phyloP scores from a whole-genome alignment of 2,797 vertebrate species.

The Sebastes hubbsi region DNA sequence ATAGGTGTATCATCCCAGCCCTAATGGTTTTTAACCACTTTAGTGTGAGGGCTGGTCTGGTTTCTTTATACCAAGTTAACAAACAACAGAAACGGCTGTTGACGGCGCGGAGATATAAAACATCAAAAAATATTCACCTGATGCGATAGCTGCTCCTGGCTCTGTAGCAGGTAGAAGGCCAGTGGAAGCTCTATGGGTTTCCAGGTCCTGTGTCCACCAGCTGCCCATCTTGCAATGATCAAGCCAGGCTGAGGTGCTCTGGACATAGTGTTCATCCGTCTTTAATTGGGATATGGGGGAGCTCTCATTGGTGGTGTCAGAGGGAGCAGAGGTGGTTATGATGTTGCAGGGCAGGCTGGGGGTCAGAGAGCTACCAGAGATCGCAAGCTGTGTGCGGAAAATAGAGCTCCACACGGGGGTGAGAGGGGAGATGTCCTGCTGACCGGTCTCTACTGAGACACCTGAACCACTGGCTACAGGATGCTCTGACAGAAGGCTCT shows the following conservation, averaged over 20 bases:
- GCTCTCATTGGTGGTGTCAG: not conserved
- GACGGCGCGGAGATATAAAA: fast-evolving
- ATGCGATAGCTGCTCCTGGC: conserved; percentile 8
- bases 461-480: not conserved
- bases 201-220: conserved; percentile 51
- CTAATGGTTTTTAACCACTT: too few relatives aligned
- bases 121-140: too few relatives aligned
- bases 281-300: not conserved
- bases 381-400: conserved; percentile 4
- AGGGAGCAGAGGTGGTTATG: conserved; percentile 15
- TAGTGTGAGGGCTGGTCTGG: too few relatives aligned
- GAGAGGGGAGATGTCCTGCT: not conserved
- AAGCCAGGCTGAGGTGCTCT: conserved; percentile 11
- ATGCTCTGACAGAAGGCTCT: conserved; percentile 6
- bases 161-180: conserved; percentile 27
- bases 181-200: conserved; percentile 25
- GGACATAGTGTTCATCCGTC: conserved; percentile 14
- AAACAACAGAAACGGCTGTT: too few relatives aligned
- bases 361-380: not conserved
- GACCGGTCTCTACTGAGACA: not conserved
- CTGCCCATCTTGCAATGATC: conserved; percentile 34
- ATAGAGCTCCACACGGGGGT: not conserved
- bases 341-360: not conserved
- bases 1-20: too few relatives aligned
- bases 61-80: too few relatives aligned